phyloP scores from a whole-genome alignment of 1,140 invertebrate species.

The Calliopsis andreniformis region DNA sequence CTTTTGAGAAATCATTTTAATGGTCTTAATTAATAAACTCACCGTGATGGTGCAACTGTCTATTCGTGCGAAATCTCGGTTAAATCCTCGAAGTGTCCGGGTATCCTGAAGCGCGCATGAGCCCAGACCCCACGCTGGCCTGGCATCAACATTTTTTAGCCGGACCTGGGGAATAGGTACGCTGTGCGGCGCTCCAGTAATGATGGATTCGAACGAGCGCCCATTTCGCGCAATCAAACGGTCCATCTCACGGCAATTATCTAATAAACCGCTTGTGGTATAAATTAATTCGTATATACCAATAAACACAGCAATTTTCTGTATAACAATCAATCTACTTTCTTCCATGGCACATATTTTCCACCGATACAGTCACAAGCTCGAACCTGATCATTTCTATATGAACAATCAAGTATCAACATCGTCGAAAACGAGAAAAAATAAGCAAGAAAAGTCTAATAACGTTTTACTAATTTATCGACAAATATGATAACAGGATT shows the following conservation, averaged over 20 bases:
- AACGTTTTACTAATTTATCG: background rate
- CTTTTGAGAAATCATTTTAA: background rate
- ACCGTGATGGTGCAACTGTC: slow-evolving; percentile 56
- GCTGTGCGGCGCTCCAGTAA: slow-evolving; percentile 62
- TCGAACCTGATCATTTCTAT: too few relatives aligned
- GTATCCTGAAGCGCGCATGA: slow-evolving; percentile 70
- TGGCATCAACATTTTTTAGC: slow-evolving; percentile 71
- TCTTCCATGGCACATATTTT: too few relatives aligned
- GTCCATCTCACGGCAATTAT: background rate
- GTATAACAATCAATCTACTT: too few relatives aligned
- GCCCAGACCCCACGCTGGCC: slow-evolving; percentile 71
- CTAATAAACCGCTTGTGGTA: background rate
- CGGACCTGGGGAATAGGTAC: slow-evolving; percentile 64
- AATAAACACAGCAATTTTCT: too few relatives aligned
- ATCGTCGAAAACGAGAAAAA: too few relatives aligned
- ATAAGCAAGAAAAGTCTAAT: too few relatives aligned
- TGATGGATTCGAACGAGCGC: slow-evolving; percentile 67
- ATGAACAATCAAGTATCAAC: too few relatives aligned
- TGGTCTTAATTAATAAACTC: slow-evolving; percentile 51
- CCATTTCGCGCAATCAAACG: slow-evolving; percentile 37
- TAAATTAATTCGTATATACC: background rate
- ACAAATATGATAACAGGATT: background rate
- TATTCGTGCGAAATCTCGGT: slow-evolving; percentile 50
- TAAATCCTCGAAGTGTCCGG: slow-evolving; percentile 67
- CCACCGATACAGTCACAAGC: too few relatives aligned